A percentile compares a stretch with the other conserved stretches of the same genome.
phyloP scores from a whole-genome alignment of 2,113 vertebrate genomes.

The Anarrhichthys ocellatus region DNA sequence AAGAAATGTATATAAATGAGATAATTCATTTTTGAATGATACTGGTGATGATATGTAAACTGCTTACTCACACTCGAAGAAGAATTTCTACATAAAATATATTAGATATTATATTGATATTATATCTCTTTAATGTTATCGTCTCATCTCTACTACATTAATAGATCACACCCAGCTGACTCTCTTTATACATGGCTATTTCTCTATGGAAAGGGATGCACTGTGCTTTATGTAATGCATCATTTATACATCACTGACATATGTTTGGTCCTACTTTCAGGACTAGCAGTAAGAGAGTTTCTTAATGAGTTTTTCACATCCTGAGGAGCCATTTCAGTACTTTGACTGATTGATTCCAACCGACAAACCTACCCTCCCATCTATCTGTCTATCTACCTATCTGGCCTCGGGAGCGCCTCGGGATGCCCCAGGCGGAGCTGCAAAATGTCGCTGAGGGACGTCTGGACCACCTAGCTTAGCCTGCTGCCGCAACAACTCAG shows the following conservation, averaged over 20 bases:
- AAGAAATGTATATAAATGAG: neutral
- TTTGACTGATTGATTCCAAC: too few species aligned
- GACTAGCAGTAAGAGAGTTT: neutral
- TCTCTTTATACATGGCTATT: constrained; percentile 12
- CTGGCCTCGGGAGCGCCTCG: too few species aligned
- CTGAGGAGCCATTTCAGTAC: too few species aligned
- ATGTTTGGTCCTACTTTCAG: neutral
- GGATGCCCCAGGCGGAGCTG: too few species aligned
- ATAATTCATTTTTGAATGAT: neutral
- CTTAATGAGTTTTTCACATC: neutral
- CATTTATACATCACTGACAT: constrained; percentile 11
- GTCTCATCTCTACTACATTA: constrained; percentile 10
- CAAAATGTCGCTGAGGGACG: too few species aligned
- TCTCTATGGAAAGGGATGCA: neutral
- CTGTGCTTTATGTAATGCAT: constrained; percentile 3
- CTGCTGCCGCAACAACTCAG: neutral
- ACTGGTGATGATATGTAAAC: neutral
- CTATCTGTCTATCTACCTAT: too few species aligned
- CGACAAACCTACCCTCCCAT: too few species aligned
- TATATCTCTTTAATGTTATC: neutral
- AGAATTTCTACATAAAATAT: neutral
- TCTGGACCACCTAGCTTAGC: too few species aligned
- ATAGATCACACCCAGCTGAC: constrained; percentile 20
- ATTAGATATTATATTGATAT: neutral
- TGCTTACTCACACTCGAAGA: neutral